Conservation (phyloP, 1,140 invertebrate species). For the Ips nitidus region DNA sequence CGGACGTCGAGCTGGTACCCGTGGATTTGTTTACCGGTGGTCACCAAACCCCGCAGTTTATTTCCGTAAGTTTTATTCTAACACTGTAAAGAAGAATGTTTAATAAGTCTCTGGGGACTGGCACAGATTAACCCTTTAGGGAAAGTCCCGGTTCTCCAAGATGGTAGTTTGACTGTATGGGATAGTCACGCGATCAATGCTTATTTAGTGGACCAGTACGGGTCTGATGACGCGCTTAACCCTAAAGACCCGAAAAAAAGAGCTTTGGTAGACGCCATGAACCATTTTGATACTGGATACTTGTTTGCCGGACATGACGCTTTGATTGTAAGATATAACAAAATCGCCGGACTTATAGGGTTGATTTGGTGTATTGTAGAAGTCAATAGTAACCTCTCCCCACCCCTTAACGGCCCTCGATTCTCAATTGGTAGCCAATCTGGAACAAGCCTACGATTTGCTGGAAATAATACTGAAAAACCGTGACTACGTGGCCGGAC, state of each 20-base stretch:
- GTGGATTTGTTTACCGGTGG: conserved; percentile 64
- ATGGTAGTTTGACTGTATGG: conserved; percentile 65
- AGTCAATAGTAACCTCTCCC: conserved; percentile 6
- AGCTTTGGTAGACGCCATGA: conserved; percentile 57
- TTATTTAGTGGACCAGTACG: conserved; percentile 61
- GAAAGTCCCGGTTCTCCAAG: conserved; percentile 66
- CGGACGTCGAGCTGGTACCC: conserved; percentile 61
- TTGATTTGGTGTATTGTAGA: conserved; percentile 5
- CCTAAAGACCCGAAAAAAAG: conserved; percentile 58
- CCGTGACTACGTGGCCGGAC: conserved; percentile 43
- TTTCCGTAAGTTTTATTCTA: conserved; percentile 59
- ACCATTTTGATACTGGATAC: conserved; percentile 57
- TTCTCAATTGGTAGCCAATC: neutral
- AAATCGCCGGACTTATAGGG: neutral
- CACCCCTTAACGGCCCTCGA: neutral
- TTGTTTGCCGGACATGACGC: conserved; percentile 53
- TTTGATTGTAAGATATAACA: conserved; percentile 38
- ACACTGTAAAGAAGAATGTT: too few species aligned
- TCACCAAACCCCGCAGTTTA: conserved; percentile 64
- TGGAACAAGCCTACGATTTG: conserved; percentile 27
- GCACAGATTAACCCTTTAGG: conserved; percentile 64
- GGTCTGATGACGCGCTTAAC: conserved; percentile 56
- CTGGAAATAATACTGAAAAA: conserved; percentile 36
- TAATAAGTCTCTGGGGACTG: too few species aligned
- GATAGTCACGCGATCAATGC: conserved; percentile 67